Evolutionary conservation across 2,113 vertebrate species (phyloP), one percentile per base, ranked within the genome.

Genomic region (Pionites leucogaster): DNA sequence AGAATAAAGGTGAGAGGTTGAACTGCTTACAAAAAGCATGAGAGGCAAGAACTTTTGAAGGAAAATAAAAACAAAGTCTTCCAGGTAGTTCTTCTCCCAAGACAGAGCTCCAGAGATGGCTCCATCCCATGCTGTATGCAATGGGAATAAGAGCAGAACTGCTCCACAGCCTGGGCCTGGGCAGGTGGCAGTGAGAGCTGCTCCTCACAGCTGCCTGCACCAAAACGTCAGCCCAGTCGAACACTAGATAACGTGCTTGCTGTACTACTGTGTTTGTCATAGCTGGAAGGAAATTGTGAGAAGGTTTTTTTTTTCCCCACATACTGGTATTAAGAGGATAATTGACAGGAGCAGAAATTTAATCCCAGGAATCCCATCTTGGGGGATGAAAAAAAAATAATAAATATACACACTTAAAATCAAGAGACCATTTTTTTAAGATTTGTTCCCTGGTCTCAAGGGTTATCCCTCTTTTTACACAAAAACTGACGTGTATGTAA

Each of bases 51-150:
- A 67, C 23, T 75, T 85, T 20, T 59, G 57, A 44, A 68, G 35
- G 8, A 57, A 86, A 91, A 47, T 0, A 35, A 17, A 24, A 83
- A 35, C 13, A 41, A 55, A 8, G 4, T 39, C 10, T 42, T 83
- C 33, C 17, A 39, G 13, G 25, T 11, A 0, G 0, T 41, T 52
- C 3, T 41, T 50, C 41, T 71, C 33, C 23, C 29, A 49, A 11
- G 33, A 17, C 5, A 17, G 24, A 0, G 2, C 25, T 27, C 27
- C 0, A 1, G 35, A 44, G 2, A 3, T 3, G 6, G n/a, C 22
- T 79, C 41, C 41, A 31, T 57, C 27, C 16, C 35, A 28, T 1
- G 0, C 19, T n/a, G 24, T 31, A 69, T 0, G 0, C 1, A 0
- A 8, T 3, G 19, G 4, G 7, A 55, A 33, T 39, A 25, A 17